Percentiles rank a stretch among this genome's conserved stretches.
These are phyloP conservation scores for Laticauda colubrina DNA, from an alignment of 2,113 vertebrate genomes.

Conservation along the genomic window DNA sequence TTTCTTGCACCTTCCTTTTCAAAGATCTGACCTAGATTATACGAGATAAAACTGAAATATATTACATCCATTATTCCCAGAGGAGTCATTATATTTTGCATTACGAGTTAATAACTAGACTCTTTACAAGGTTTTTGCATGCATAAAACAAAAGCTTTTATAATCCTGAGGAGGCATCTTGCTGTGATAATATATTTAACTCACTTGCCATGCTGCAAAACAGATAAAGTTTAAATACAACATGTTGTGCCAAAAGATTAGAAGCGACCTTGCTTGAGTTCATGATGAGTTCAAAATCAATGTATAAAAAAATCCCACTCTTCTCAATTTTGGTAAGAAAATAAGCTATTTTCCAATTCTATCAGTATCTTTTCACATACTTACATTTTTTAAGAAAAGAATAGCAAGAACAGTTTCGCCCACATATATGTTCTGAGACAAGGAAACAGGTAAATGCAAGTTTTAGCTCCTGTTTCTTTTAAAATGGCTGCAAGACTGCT, in stretches of 20 bases:
- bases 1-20: conserved; percentile 33
- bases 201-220: conserved; percentile 29
- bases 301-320: conserved; percentile 9
- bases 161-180: conserved; percentile 44
- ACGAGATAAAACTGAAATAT: conserved; percentile 57
- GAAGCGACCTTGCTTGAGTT: conserved; percentile 30
- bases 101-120: conserved; percentile 18
- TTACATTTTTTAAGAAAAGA: conserved; percentile 16
- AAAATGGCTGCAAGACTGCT: neutral
- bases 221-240: conserved; percentile 54
- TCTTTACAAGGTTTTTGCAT: conserved; percentile 52
- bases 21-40: conserved; percentile 43
- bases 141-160: conserved; percentile 56
- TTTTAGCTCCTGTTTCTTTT: neutral
- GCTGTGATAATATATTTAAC: conserved; percentile 55
- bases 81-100: conserved; percentile 37
- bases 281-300: conserved; percentile 23
- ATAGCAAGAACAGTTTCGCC: neutral
- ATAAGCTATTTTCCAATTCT: conserved; percentile 10
- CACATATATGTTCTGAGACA: conserved; percentile 16
- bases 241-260: conserved; percentile 42
- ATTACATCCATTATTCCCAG: conserved; percentile 44
- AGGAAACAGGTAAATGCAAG: neutral
- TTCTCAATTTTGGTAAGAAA: conserved; percentile 24
- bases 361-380: neutral